phyloP scores from a whole-genome alignment of 2,797 vertebrate genomes.

The Rhabdomys pumilio region DNA sequence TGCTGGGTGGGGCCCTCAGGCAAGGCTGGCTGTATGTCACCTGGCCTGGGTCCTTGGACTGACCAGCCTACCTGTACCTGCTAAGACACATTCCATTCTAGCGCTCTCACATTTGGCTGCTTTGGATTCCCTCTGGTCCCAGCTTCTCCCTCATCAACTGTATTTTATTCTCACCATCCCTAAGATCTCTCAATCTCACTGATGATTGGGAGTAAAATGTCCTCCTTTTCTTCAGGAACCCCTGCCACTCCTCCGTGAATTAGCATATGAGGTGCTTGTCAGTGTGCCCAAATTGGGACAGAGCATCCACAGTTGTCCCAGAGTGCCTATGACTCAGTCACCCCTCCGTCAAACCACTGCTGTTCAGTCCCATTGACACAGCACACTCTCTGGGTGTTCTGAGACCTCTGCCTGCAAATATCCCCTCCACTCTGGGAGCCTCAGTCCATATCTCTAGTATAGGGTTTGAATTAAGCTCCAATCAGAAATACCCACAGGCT shows the following conservation, averaged over 20 bases:
- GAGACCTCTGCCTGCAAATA: neutral
- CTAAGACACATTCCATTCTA: neutral
- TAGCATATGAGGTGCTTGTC: neutral
- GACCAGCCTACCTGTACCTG: rapidly evolving
- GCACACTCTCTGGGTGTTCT: neutral
- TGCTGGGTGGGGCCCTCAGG: rapidly evolving
- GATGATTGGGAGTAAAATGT: neutral
- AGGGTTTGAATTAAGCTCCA: neutral
- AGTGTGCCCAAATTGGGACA: neutral
- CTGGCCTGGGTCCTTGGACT: no score
- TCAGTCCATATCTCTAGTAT: neutral
- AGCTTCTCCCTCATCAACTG: neutral
- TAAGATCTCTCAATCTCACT: neutral
- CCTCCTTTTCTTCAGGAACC: neutral
- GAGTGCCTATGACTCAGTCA: conserved; percentile 52
- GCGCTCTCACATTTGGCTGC: no score
- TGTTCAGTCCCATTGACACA: neutral
- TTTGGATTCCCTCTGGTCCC: neutral
- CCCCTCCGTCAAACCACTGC: neutral
- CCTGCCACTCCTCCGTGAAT: neutral
- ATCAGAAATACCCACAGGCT: neutral
- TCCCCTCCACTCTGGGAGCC: neutral
- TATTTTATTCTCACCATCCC: neutral
- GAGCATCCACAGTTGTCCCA: conserved; percentile 1
- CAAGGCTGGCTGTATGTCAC: neutral